Base-by-base conservation (phyloP, 2,888 invertebrate genomes). In the Lycophotia porphyrea region DNA sequence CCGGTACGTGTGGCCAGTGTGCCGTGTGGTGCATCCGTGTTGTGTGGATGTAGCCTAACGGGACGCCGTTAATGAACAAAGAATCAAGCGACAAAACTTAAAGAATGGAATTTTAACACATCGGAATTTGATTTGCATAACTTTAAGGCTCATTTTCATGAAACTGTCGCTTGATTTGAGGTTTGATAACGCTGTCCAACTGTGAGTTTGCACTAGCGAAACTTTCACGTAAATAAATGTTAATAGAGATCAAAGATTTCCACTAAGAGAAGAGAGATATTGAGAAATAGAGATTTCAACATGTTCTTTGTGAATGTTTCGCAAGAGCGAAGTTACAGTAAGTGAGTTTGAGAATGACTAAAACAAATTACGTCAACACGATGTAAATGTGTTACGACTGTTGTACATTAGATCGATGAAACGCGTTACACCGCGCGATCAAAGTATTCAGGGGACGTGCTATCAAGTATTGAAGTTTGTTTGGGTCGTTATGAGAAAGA, bases 1-100 rank as follows among this genome's bases (percentile, higher is more conserved):
- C 99, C 97, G 99, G 99, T 99, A 96, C 94, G 97, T 90, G 15
- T 11, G 31, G 11, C 2, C 2, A 13, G 2, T 5, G 27, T 15
- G 18, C 68, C 1, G 73, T 47, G 55, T 55, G 18, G 13, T 84
- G 87, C 87, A 87, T 85, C 85, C 74, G 66, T 80, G 74, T 81
- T 74, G 79, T 80, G 79, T 87, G 70, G 18, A 21, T 55, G 5
- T 47, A 65, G 71, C 55, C 61, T 49, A 3, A 63, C n/a, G 0
- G 18, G 15, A 18, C n/a, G 15, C 0, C 2, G 8, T 1, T 61
- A 8, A 15, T 0, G 3, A 15, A 27, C 39, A 63, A 63, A 63
- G 1, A 27, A 18, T 63, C 39, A 18, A 60, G 34, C 5, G 31
- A 60, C 31, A 5, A 9, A 31, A 58, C 18, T 8, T 58, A 27